Conservation (phyloP, 2,797 vertebrate species). For the Cottoperca gobio region DNA sequence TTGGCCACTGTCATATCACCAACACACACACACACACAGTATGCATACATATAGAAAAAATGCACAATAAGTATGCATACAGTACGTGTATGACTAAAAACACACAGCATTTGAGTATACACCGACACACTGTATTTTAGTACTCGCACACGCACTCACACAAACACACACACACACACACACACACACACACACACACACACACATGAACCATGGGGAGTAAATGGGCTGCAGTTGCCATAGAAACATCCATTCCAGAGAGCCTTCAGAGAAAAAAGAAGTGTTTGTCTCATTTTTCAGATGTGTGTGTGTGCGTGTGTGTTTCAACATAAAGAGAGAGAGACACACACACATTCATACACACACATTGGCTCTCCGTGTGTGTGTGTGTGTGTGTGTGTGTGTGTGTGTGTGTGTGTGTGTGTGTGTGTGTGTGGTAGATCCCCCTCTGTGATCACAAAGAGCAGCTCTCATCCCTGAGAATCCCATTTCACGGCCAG, state of each 20-base stretch:
- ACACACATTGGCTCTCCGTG: constrained; percentile 14
- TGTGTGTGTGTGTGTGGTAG: constrained; percentile 47
- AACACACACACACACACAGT: constrained; percentile 3
- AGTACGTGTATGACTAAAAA: constrained; percentile 1
- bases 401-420: constrained; percentile 20
- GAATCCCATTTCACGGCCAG: constrained; percentile 78
- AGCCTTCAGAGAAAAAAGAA: constrained; percentile 78
- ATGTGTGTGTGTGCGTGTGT: constrained; percentile 54
- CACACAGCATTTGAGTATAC: constrained; percentile 8
- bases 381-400: constrained; percentile 4
- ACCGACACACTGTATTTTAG: constrained; percentile 6
- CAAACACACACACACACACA: constrained; percentile 13
- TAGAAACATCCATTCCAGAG: constrained; percentile 82
- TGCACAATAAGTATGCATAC: not conserved
- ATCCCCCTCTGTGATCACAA: constrained; percentile 80
- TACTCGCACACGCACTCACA: not conserved
- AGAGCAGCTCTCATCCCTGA: constrained; percentile 78
- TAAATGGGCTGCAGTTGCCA: constrained; percentile 82
- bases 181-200: constrained; percentile 35
- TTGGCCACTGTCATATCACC: constrained; percentile 1
- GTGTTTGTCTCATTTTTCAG: constrained; percentile 80
- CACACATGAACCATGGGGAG: constrained; percentile 60
- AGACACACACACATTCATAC: constrained; percentile 27
- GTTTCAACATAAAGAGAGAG: constrained; percentile 39
- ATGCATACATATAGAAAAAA: not conserved